A percentile compares a stretch with the other conserved stretches of the same genome.
phyloP scores from a whole-genome alignment of 2,888 invertebrate genomes.

The Ectemnius lituratus region DNA sequence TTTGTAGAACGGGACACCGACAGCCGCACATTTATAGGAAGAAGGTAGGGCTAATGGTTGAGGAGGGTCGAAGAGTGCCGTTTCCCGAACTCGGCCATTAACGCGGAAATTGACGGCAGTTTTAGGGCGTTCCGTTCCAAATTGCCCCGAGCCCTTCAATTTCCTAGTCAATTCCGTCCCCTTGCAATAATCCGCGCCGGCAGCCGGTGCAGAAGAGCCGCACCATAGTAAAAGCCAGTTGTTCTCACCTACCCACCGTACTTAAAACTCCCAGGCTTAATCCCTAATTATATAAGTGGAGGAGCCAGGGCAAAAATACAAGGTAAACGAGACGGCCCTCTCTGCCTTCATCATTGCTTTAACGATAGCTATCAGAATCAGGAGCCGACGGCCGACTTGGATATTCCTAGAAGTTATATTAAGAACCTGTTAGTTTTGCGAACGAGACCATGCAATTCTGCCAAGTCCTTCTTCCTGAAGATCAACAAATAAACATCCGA shows the following conservation, averaged over 20 bases:
- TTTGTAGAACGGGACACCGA: not conserved
- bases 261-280: slow-evolving; percentile 44
- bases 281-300: slow-evolving; percentile 42
- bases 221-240: slow-evolving; percentile 34
- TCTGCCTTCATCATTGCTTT: slow-evolving; percentile 11
- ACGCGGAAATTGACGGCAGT: slow-evolving; percentile 59
- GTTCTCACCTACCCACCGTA: slow-evolving; percentile 53
- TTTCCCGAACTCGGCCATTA: slow-evolving; percentile 58
- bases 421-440: not conserved
- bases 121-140: slow-evolving; percentile 59
- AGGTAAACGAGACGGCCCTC: not conserved
- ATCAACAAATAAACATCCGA: no score
- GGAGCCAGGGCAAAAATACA: slow-evolving; percentile 1
- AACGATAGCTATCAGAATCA: slow-evolving; percentile 7
- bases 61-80: slow-evolving; percentile 57
- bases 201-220: slow-evolving; percentile 24
- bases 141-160: slow-evolving; percentile 65
- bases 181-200: slow-evolving; percentile 59
- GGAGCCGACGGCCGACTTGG: not conserved
- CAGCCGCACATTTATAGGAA: not conserved
- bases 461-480: no score
- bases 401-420: not conserved
- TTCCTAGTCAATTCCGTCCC: slow-evolving; percentile 66
- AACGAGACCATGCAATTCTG: no score
- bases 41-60: slow-evolving; percentile 39